Conservation (phyloP, 2,888 invertebrate species). For the Lasioglossum oenotherae region DNA sequence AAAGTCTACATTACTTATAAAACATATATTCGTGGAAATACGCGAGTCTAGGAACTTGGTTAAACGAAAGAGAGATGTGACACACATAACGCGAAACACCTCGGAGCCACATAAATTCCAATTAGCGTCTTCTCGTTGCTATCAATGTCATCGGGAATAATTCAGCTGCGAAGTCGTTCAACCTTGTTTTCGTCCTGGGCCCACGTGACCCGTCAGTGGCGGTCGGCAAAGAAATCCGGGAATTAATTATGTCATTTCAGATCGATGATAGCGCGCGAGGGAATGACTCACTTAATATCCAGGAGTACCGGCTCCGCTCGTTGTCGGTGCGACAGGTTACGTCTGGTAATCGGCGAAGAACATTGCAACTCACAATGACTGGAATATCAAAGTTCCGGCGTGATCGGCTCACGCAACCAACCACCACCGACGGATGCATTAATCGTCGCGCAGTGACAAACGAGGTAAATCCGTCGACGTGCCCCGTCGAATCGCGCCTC, state of each 20-base stretch:
- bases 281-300: slow-evolving; percentile 48
- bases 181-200: neutral
- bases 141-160: neutral
- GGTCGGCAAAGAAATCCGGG: neutral
- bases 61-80: neutral
- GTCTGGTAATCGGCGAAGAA: slow-evolving; percentile 63
- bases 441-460: slow-evolving; percentile 64
- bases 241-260: slow-evolving; percentile 51
- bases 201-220: neutral
- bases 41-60: neutral
- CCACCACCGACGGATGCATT: slow-evolving; percentile 52
- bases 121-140: neutral
- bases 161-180: neutral
- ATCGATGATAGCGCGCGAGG: slow-evolving; percentile 36
- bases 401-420: slow-evolving; percentile 45
- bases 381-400: slow-evolving; percentile 51
- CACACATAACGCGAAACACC: neutral
- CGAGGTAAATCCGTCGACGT: slow-evolving; percentile 57
- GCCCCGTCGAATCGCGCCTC: slow-evolving; percentile 54
- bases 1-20: neutral
- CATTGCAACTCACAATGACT: slow-evolving; percentile 45
- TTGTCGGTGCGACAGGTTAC: slow-evolving; percentile 44
- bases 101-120: slow-evolving; percentile 2
- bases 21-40: neutral
- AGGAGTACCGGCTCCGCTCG: slow-evolving; percentile 38